Base-by-base conservation (phyloP, 2,888 invertebrate genomes). In the Psococerastis gibbosa region DNA sequence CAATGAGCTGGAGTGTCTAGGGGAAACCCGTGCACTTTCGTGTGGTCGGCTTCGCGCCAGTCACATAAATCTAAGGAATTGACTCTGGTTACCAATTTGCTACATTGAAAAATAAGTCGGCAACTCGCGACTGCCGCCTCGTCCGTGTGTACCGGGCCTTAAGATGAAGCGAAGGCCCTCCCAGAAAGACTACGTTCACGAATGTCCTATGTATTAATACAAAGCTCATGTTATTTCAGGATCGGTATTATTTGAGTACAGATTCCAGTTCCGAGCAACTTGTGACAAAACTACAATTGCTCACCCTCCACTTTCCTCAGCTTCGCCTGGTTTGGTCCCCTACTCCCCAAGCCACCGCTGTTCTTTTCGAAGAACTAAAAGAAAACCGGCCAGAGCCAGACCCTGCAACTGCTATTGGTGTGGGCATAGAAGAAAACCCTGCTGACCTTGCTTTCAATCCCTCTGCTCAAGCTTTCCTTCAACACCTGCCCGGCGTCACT, bases 241-340 rank as follows among this genome's bases (percentile, higher is more conserved):
- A 81, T 16, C 76, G 63, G 44, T 64, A 80, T 56, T 81, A 79
- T 52, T 75, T 85, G 57, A 70, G 85, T 2, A 80, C 78, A 3
- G 79, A 73, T 46, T 82, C 85, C 52, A 69, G 76, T 46, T 73
- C 77, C 13, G 79, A 74, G 53, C 71, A 75, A 42, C 82, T 87
- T 53, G 74, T 91, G 33, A 79, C 83, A 54, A 88, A 88, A 59
- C 64, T 98, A 43, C 80, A 92, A 51, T 66, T 97, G 27, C 68
- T 98, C n/a, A 94, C 97, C 0, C 66, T 97, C 51, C 88, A 94
- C 59, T 95, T 97, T 63, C 95, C 97, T 1, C 75, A 81, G 54
- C 65, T 98, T 48, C 79, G 88, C 52, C 66, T 97, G 6, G 80
- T 97, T 27, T 97, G 97, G 97, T 94, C 94, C 9, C 89, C 91